phyloP scores from a whole-genome alignment of 2,113 vertebrate genomes.

The Nothoprocta pentlandii region DNA sequence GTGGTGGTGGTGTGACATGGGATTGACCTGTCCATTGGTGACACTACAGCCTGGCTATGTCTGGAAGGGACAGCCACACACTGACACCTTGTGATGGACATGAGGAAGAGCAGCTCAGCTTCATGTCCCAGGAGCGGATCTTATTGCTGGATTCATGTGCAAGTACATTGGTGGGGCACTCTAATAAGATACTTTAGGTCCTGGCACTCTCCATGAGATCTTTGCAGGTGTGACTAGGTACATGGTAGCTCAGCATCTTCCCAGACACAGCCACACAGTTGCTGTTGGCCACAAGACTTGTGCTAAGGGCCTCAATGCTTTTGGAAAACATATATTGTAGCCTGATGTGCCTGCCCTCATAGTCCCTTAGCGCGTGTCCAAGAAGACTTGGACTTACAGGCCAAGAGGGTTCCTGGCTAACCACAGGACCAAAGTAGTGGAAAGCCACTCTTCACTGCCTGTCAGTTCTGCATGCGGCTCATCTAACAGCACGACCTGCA shows the following conservation, averaged over 20 bases:
- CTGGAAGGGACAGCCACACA: background rate
- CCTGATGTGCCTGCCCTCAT: background rate
- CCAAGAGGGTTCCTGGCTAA: background rate
- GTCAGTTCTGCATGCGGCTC: background rate
- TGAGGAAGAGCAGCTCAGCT: background rate
- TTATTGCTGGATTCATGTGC: background rate
- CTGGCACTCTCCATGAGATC: background rate
- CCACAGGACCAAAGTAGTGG: background rate
- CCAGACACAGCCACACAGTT: background rate
- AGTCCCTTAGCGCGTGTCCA: background rate
- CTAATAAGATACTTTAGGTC: background rate
- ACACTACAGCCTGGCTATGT: background rate
- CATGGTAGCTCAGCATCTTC: background rate
- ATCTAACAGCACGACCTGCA: background rate
- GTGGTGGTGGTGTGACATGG: background rate
- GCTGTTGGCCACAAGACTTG: accelerated
- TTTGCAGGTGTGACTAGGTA: background rate
- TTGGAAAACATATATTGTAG: background rate
- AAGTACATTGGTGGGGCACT: background rate
- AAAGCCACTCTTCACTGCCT: conserved; percentile 4
- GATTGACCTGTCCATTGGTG: background rate
- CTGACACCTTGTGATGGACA: conserved; percentile 66
- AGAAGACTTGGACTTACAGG: background rate
- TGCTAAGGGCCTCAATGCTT: background rate
- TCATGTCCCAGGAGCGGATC: background rate